phyloP scores from a whole-genome alignment of 64 coral and sea anemone genomes.

The Platygyra sinensis region DNA sequence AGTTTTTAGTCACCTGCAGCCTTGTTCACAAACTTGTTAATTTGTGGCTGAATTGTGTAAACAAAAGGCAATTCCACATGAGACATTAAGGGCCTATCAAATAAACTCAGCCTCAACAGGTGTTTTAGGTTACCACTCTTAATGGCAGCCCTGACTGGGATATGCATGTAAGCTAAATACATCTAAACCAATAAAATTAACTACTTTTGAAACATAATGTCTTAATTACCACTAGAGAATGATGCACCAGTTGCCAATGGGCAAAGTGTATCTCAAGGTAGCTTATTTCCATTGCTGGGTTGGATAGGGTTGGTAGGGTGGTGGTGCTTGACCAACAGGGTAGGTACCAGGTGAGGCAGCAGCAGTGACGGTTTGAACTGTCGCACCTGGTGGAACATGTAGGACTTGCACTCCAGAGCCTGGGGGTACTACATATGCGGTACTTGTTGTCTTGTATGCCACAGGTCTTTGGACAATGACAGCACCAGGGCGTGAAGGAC shows the following conservation, averaged over 20 bases:
- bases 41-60: no score
- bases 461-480: slow-evolving; percentile 60
- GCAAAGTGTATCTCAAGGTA: neutral
- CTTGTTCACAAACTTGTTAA: no score
- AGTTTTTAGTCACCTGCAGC: no score
- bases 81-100: no score
- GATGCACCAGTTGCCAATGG: neutral
- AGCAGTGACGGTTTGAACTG: slow-evolving; percentile 40
- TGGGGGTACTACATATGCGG: slow-evolving; percentile 25
- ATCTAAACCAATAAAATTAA: neutral
- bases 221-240: neutral
- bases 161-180: no score
- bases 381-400: slow-evolving; percentile 52
- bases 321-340: slow-evolving; percentile 31
- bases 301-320: slow-evolving; percentile 22
- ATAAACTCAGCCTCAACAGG: no score
- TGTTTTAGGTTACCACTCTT: no score
- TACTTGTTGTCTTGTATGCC: slow-evolving; percentile 48
- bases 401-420: slow-evolving; percentile 32
- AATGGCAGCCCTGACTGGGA: no score
- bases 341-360: slow-evolving; percentile 21
- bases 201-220: neutral
- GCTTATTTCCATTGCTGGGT: slow-evolving; percentile 13
- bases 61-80: no score
- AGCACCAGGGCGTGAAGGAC: slow-evolving; percentile 48